Base-by-base conservation (phyloP, 1,140 invertebrate species). In the Myzus persicae region DNA sequence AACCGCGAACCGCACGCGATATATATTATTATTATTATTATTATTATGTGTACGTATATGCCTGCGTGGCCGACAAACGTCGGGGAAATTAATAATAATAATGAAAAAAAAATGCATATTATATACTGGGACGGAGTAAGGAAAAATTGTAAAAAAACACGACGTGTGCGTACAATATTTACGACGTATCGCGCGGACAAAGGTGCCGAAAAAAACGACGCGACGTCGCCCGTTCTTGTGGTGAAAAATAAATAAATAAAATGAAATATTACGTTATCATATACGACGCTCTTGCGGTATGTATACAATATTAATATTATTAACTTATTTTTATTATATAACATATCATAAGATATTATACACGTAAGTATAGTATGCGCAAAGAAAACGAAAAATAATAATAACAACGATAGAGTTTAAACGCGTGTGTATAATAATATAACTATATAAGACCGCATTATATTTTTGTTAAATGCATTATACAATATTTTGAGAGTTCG, bases 1-100 rank as follows among this genome's bases (percentile, higher is more conserved):
- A 59, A 90, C 88, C 88, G 88, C 51, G 51, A 90, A 90, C 88
- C 88, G 88, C 88, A 90, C 88, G 88, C 88, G 51, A 90, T 90
- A 87, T 87, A 54, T 76, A 76, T 76, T 76, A 48, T 48, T 48
- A 48, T 20, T 46, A 46, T 46, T 46, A 46, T 46, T 42, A n/a
- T 48, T 48, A 88, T 88, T 59, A 59, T 26, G 48, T 42, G 88
- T 26, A 76, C n/a, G 46, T 48, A 48, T 48, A 48, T 24, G 36
- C 76, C 51, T 76, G 90, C 59, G 90, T 36, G 59, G 90, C 48
- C 88, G 88, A 90, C 48, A 90, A 54, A 59, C 88, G 88, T 59
- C 88, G 88, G 38, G 38, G 38, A 90, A 90, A 90, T 59, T 90
- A 90, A 59, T 90, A 90, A 59, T 59, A 14, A 59, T n/a, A 46